phyloP scores from a whole-genome alignment of 2,888 invertebrate species.

The Sesia apiformis region DNA sequence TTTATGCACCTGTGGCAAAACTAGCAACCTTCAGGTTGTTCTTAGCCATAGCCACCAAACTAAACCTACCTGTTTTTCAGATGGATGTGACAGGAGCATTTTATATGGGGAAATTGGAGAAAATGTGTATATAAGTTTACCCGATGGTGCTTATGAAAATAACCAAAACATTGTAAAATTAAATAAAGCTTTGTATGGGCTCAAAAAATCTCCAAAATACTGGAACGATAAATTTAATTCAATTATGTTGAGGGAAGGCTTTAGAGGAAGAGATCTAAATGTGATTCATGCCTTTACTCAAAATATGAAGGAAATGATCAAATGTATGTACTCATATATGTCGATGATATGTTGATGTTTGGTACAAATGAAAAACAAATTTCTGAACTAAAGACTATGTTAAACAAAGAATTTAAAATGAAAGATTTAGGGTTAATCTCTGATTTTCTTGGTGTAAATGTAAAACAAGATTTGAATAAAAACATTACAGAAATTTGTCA shows the following conservation, averaged over 20 bases:
- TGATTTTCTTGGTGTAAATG: conserved; percentile 2
- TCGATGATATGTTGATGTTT: background rate
- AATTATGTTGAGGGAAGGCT: background rate
- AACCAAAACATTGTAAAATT: conserved; percentile 2
- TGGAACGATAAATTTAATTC: background rate
- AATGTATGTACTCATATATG: conserved; percentile 1
- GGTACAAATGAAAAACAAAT: background rate
- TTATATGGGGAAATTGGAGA: too few species aligned
- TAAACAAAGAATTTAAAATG: conserved; percentile 2
- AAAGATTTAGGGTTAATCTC: conserved; percentile 1
- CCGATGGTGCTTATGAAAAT: background rate
- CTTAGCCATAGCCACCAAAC: background rate
- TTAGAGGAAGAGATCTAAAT: background rate
- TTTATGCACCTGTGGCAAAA: conserved; percentile 1
- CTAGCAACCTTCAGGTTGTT: background rate
- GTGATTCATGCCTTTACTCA: background rate
- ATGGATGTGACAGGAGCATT: too few species aligned
- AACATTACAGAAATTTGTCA: background rate
- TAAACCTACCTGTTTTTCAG: background rate
- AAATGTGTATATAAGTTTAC: background rate
- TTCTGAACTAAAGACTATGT: background rate
- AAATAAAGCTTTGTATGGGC: conserved; percentile 1
- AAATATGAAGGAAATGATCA: conserved; percentile 2
- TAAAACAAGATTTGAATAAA: conserved; percentile 1
- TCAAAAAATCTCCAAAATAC: conserved; percentile 5